Base-by-base conservation (phyloP, 2,888 invertebrate species). In the Subacronicta megacephala region DNA sequence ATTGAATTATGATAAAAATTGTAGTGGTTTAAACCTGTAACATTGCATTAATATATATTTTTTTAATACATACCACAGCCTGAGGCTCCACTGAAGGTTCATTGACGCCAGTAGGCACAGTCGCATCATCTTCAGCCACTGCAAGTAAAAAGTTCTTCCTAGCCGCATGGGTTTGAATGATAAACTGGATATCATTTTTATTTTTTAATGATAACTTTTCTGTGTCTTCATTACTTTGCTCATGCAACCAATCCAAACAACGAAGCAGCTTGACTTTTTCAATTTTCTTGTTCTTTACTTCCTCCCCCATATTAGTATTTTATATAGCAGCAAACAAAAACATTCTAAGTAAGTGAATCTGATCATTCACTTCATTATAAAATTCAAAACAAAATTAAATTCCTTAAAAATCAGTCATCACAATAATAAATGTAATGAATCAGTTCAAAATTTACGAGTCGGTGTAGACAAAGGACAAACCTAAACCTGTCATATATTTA, bases 171-270 rank as follows among this genome's bases (percentile, higher is more conserved):
- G 87, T 89, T 70, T 90, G 87, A 23, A 90, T 89, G 36, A 90
- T 90, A 72, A 91, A 93, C 69, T 92, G 88, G 62, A 92, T 90
- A 72, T 93, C 92, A 65, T 92, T 90, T 63, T 89, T 85, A 67
- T 91, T 92, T 51, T 87, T 88, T 49, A 81, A 74, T 0, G 88
- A 82, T 33, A 86, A 73, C 56, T 89, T 90, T 53, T 88, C 88
- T 0, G 88, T 81, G 54, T 83, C 83, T 49, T 84, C 78, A 54
- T 83, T 87, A 54, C 92, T 90, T 63, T 94, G 94, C 62, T 87
- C 86, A 58, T 90, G 85, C 16, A 94, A 79, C 94, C 94, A 94
- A 62, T 92, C 88, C 68, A 86, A 65, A 63, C 94, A 93, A 3
- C 92, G 88, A 1, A 78, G 43, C 0, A 89, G 52, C 66, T 80